Evolutionary conservation across 1,140 invertebrate species (phyloP), one percentile per base, ranked within the genome.

Genomic region (Bombus consobrinus): DNA sequence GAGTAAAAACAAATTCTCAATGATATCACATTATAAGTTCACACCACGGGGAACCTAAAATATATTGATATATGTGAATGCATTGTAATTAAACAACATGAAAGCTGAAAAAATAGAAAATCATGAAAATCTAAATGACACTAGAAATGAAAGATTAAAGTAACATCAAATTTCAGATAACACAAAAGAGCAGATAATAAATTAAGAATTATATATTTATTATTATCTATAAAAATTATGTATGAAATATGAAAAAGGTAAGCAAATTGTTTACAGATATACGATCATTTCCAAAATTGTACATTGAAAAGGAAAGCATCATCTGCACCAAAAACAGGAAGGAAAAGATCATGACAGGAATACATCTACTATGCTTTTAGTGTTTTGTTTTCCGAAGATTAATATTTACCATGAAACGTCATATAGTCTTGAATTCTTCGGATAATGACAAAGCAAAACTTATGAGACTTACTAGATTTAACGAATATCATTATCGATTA

Each of bases 401-500:
- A 43, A 57, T 53, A 83, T 53, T 83, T 83, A 78, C 64, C 81
- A 41, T 39, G 13, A 57, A n/a, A 72, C 53, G 66, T 84, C 22
- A 43, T 37, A 85, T 41, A 69, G 10, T 68, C 43, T 73, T 78
- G 15, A 68, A 66, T 83, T 3, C 32, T 62, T 85, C 66, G 18
- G 41, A 69, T 18, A 80, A 79, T 62, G 68, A 62, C 34, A 32
- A 62, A 57, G 57, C 39, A 62, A 69, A 79, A 79, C 64, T 71
- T 59, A 22, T 39, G 80, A 59, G 28, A 22, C 47, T 53, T 79
- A n/a, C 34, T 72, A 73, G 68, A 59, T 80, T 85, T 47, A 71
- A 80, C 68, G 41, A 80, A 80, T 85, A 80, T 80, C 83, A 85
- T 85, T 85, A 85, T 85, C 53, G 76, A 85, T 85, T 73, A 72